A percentile compares a stretch with the other conserved stretches of the same genome.
phyloP scores from a whole-genome alignment of 2,888 invertebrate species.

The Synanthedon andrenaeformis region DNA sequence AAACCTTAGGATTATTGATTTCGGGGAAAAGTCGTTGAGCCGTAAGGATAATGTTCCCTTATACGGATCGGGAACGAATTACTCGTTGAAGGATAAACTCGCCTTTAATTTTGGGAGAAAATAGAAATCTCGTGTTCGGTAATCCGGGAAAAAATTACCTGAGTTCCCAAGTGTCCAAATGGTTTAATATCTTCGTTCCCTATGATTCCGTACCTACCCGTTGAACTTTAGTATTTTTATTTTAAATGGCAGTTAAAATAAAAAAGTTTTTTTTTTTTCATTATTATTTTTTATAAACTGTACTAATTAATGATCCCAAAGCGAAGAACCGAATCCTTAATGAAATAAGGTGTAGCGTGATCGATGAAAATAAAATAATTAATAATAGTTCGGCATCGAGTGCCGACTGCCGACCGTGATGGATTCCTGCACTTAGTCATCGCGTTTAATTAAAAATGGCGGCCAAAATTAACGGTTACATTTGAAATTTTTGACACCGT shows the following conservation, averaged over 20 bases:
- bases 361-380: conserved; percentile 67
- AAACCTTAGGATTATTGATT: conserved; percentile 61
- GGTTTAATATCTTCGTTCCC: conserved; percentile 1
- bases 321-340: conserved; percentile 46
- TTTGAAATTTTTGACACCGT: conserved; percentile 39
- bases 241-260: not conserved
- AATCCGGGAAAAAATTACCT: conserved; percentile 44
- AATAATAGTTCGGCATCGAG: conserved; percentile 57
- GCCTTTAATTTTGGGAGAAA: conserved; percentile 52
- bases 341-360: conserved; percentile 61
- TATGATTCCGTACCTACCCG: not conserved
- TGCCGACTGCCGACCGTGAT: conserved; percentile 51
- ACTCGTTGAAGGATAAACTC: conserved; percentile 62
- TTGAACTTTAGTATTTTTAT: too few relatives aligned
- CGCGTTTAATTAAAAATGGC: conserved; percentile 66
- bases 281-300: conserved; percentile 19
- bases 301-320: conserved; percentile 45
- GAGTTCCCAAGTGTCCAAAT: conserved; percentile 10
- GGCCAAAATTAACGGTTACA: conserved; percentile 57
- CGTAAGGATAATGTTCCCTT: conserved; percentile 55
- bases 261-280: not conserved
- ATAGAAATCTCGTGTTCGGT: conserved; percentile 31
- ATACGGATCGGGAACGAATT: conserved; percentile 57
- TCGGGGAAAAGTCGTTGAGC: conserved; percentile 52
- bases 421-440: conserved; percentile 64